Percentiles rank a stretch among this genome's conserved stretches.
Conservation (phyloP, 2,797 vertebrate species). For the Acrocephalus scirpaceus region DNA sequence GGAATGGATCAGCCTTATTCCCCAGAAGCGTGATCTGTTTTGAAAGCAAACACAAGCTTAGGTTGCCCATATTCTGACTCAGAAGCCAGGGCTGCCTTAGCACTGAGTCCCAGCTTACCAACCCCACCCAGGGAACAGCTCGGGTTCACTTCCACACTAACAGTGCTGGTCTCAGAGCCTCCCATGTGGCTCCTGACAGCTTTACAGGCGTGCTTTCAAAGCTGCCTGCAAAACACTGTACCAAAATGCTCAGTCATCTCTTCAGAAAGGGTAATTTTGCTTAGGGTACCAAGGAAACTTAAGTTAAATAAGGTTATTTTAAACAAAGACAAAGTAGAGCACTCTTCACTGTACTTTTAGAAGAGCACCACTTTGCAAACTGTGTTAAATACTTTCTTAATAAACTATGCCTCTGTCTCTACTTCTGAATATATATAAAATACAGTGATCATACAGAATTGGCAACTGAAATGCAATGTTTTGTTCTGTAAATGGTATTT, state of each 20-base stretch:
- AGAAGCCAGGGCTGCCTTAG: neutral
- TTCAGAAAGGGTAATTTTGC: neutral
- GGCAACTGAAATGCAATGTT: conserved; percentile 34
- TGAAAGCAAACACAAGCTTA: neutral
- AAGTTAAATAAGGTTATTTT: neutral
- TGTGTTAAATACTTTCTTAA: conserved; percentile 16
- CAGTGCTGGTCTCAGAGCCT: neutral
- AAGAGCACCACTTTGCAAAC: neutral
- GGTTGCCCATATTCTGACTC: neutral
- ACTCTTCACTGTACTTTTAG: neutral
- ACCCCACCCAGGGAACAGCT: neutral
- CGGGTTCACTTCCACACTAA: neutral
- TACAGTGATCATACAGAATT: neutral
- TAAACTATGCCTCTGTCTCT: conserved; percentile 24
- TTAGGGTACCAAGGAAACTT: neutral
- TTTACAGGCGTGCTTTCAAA: neutral
- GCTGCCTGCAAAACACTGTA: neutral
- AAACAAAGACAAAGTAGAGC: neutral
- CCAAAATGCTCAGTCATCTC: neutral
- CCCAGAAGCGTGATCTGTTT: neutral
- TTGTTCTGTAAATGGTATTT: conserved; percentile 30
- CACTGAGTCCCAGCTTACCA: neutral
- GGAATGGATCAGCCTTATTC: neutral
- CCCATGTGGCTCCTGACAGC: neutral
- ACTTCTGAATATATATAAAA: conserved; percentile 22